Evolutionary conservation across 2,888 invertebrate species (phyloP).

Genomic region (Phyllotreta cruciferae): DNA sequence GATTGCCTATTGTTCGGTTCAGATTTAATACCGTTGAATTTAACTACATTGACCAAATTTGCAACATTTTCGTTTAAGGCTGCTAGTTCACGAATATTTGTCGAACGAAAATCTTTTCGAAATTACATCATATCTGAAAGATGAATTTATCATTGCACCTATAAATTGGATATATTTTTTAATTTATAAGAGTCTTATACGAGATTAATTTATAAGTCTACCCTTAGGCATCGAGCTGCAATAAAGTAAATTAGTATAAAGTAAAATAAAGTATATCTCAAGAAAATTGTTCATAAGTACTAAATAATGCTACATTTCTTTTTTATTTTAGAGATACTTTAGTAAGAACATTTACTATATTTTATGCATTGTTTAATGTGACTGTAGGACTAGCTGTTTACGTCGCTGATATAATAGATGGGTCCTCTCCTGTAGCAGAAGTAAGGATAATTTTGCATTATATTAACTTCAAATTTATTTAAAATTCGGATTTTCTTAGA

Average conservation of each 20-base stretch:
- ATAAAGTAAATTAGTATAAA: neutral
- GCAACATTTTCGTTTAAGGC: conserved; percentile 14
- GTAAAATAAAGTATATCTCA: neutral
- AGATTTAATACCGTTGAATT: conserved; percentile 21
- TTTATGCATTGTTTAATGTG: conserved; percentile 73
- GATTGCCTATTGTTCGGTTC: conserved; percentile 30
- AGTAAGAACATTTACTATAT: conserved; percentile 69
- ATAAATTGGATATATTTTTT: no score
- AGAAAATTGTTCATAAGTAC: neutral
- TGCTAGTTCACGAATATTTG: no score
- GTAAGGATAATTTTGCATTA: conserved; percentile 57
- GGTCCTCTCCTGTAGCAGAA: conserved; percentile 62
- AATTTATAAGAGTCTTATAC: neutral
- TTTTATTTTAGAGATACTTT: conserved; percentile 63
- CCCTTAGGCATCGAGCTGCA: neutral
- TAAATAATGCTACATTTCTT: neutral
- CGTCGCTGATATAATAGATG: conserved; percentile 66
- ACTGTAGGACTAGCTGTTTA: conserved; percentile 72
- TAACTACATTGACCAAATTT: conserved; percentile 26
- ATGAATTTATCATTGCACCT: no score
- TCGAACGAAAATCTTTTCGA: no score
- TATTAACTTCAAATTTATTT: neutral
- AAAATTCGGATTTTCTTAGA: conserved; percentile 57
- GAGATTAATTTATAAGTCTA: neutral
- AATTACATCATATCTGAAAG: no score